phyloP scores from a whole-genome alignment of 1,140 invertebrate genomes.

The Drosophila orena region DNA sequence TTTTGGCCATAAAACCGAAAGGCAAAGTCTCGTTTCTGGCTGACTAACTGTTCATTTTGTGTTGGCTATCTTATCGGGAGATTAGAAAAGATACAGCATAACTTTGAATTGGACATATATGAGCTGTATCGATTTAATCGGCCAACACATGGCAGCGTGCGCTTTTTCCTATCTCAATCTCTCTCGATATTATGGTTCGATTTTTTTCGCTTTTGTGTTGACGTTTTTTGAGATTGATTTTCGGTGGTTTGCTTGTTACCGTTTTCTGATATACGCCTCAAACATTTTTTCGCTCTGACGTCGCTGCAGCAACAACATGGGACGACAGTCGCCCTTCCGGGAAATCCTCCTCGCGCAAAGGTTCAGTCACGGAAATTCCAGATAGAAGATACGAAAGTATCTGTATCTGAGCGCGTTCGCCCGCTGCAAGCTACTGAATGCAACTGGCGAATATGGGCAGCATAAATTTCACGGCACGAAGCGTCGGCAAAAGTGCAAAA shows the following conservation, averaged over 20 bases:
- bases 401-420: constrained; percentile 54
- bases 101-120: constrained; percentile 35
- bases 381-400: constrained; percentile 16
- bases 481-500: constrained; percentile 43
- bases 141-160: constrained; percentile 17
- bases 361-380: constrained; percentile 14
- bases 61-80: constrained; percentile 35
- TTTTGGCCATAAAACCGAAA: neutral
- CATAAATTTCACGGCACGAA: constrained; percentile 73
- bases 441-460: constrained; percentile 41
- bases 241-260: constrained; percentile 41
- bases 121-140: constrained; percentile 41
- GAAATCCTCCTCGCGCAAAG: constrained; percentile 3
- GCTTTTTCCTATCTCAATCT: constrained; percentile 20
- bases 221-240: constrained; percentile 9
- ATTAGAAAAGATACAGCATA: constrained; percentile 44
- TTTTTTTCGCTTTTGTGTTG: constrained; percentile 8
- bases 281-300: constrained; percentile 74
- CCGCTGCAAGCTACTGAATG: constrained; percentile 63
- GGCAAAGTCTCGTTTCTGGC: constrained; percentile 24
- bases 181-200: constrained; percentile 16
- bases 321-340: constrained; percentile 17
- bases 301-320: constrained; percentile 67
- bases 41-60: constrained; percentile 2
- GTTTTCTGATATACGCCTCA: constrained; percentile 79